Evolutionary conservation across 2,113 vertebrate species (phyloP), one percentile per base, ranked within the genome.

Genomic region (Butorides virescens): DNA sequence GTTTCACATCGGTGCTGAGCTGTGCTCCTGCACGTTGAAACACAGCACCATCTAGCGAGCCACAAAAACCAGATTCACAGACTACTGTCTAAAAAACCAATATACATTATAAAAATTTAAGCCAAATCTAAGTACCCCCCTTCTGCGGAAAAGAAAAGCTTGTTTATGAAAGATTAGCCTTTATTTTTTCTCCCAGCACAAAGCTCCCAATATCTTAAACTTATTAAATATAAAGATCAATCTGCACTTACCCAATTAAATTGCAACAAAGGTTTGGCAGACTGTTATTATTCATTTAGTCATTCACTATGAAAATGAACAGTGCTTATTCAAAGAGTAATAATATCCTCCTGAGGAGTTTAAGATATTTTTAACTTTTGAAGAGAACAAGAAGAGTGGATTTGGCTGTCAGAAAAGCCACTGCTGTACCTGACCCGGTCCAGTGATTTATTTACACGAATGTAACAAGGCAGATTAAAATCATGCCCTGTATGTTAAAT

Each of bases 21-120:
- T 56, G 26, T 22, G 47, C 32, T 13, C 21, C 81, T 36, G 84
- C 86, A 15, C 5, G 8, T 92, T 92, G 94, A 68, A 90, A 86
- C 81, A 86, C 52, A 96, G 95, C 97, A 92, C 97, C 97, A 97
- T 66, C 98, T 98, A 96, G 98, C 26, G 97, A 97, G 15, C 4
- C 70, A 34, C 20, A 23, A 14, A 55, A 72, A 30, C 11, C 2
- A 3, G 9, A 4, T 8, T 29, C 17, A 3, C 27, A 32, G 20
- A 12, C 12, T 5, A 5, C 0, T 0, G 3, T 3, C 23, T 20
- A 4, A 83, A 68, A 46, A n/a, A 3, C 2, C 3, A 5, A 10
- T 19, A 13, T 11, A 74, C 56, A 47, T 10, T 11, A 37, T 3
- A 77, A 44, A 68, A 18, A 9, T 26, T 25, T 50, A 0, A 32